A percentile compares a stretch with the other conserved stretches of the same genome.
These are phyloP conservation scores for Alloplasta piceator DNA, from an alignment of 2,888 invertebrate genomes.

Conservation along the genomic window DNA sequence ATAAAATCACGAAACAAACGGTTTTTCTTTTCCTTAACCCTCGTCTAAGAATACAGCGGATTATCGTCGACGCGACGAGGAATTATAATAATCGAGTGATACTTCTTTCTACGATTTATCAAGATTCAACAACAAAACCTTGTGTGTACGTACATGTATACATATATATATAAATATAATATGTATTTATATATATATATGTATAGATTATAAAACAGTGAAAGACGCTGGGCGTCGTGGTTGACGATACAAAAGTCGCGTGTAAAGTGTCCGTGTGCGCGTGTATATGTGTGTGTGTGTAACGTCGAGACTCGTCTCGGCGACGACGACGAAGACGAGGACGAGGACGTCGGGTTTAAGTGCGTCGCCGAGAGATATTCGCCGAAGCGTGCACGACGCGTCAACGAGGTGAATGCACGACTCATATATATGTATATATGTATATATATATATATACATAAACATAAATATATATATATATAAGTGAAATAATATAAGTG, in stretches of 20 bases:
- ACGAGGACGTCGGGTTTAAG: constrained; percentile 70
- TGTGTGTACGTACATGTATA: not conserved
- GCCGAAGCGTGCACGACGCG: constrained; percentile 70
- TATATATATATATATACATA: constrained; percentile 55
- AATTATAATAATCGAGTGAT: too few relatives aligned
- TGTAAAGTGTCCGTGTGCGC: constrained; percentile 39
- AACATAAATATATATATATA: constrained; percentile 56
- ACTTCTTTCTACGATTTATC: too few relatives aligned
- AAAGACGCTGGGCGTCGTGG: constrained; percentile 61
- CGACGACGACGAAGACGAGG: constrained; percentile 68
- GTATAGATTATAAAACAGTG: not conserved
- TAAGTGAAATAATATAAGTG: constrained; percentile 4
- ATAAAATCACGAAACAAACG: too few relatives aligned
- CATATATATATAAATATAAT: not conserved
- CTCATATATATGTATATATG: constrained; percentile 69
- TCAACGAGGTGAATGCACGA: constrained; percentile 79
- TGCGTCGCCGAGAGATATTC: constrained; percentile 68
- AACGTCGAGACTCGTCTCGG: constrained; percentile 50
- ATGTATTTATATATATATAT: too few relatives aligned
- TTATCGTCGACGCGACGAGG: too few relatives aligned
- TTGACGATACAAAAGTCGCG: constrained; percentile 56
- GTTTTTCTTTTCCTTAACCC: too few relatives aligned
- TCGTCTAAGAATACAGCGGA: too few relatives aligned
- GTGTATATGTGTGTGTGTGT: constrained; percentile 33
- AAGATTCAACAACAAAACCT: too few relatives aligned